Evolutionary conservation across 2,888 invertebrate species (phyloP).

Genomic region (Amiota mariae): DNA sequence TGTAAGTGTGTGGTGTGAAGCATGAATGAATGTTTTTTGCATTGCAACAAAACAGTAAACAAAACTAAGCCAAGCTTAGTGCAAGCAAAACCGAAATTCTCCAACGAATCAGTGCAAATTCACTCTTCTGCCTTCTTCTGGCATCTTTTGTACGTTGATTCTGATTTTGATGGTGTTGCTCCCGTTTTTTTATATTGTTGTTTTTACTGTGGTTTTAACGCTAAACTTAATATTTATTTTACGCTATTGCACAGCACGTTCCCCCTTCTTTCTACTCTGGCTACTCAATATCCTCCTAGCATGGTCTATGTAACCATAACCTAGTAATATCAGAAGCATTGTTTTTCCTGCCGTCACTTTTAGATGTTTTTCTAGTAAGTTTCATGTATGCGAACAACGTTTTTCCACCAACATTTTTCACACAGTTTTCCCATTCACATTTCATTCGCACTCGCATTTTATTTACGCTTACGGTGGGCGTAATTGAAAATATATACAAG

Average conservation of each 20-base stretch:
- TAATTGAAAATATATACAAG: slow-evolving; percentile 19
- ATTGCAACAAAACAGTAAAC: background rate
- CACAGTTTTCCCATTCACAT: background rate
- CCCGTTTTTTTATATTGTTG: background rate
- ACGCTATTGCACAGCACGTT: slow-evolving; percentile 16
- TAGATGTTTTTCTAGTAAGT: background rate
- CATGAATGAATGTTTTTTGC: slow-evolving; percentile 7
- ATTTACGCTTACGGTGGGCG: slow-evolving; percentile 10
- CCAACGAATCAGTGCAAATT: slow-evolving; percentile 15
- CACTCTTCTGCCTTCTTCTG: background rate
- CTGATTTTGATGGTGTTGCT: background rate
- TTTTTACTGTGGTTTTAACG: slow-evolving; percentile 41
- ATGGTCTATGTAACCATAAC: too few species aligned
- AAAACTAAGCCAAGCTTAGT: background rate
- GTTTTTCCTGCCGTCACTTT: background rate
- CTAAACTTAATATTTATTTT: slow-evolving; percentile 65
- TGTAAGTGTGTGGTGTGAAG: background rate
- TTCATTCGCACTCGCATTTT: background rate
- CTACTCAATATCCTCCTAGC: too few species aligned
- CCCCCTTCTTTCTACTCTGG: background rate
- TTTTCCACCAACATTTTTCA: slow-evolving; percentile 7
- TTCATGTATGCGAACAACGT: slow-evolving; percentile 16
- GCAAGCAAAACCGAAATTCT: background rate
- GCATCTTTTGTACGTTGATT: background rate
- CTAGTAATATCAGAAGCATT: too few species aligned